phyloP scores from a whole-genome alignment of 2,113 vertebrate genomes.

The Otolemur garnettii region DNA sequence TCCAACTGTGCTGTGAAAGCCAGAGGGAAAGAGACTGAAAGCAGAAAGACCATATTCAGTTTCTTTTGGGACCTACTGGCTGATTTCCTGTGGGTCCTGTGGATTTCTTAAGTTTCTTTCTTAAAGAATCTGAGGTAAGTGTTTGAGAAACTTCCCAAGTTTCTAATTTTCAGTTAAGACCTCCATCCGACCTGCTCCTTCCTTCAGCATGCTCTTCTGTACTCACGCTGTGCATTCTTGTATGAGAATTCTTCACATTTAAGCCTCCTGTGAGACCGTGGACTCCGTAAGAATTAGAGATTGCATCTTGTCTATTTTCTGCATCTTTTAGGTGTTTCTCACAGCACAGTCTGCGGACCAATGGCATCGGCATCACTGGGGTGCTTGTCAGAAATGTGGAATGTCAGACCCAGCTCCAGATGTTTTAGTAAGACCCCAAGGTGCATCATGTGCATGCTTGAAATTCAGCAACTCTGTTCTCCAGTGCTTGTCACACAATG shows the following conservation, averaged over 20 bases:
- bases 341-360: neutral
- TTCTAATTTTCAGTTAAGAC: neutral
- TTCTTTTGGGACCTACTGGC: neutral
- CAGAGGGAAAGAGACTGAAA: neutral
- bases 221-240: neutral
- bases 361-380: neutral
- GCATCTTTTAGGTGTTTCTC: neutral
- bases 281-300: neutral
- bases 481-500: neutral
- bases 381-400: conserved; percentile 7
- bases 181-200: neutral
- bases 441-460: neutral
- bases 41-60: neutral
- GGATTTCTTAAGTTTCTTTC: neutral
- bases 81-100: neutral
- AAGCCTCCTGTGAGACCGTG: neutral
- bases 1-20: neutral
- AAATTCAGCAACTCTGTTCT: neutral
- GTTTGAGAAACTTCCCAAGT: neutral
- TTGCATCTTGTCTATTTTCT: neutral
- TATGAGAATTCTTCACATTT: neutral
- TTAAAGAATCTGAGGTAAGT: neutral
- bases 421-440: neutral
- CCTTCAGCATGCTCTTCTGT: neutral
- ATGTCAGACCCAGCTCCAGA: neutral